Conservation (phyloP, 2,797 vertebrate species). For the Silurus lanzhouensis region DNA sequence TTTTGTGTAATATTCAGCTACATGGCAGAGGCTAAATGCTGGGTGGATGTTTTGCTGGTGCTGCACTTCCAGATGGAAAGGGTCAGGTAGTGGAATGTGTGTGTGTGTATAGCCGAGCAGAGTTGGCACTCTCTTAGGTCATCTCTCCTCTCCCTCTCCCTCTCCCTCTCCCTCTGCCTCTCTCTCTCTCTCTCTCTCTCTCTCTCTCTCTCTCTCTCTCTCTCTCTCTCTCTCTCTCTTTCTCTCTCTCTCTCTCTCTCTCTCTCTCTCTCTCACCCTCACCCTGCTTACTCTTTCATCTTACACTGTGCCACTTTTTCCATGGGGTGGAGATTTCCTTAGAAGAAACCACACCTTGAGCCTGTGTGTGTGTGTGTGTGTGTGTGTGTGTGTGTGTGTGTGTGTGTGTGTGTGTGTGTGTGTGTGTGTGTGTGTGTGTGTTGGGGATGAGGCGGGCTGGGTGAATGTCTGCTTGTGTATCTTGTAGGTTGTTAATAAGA, state of each 20-base stretch:
- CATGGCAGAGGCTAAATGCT: background rate
- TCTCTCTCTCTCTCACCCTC: conserved; percentile 16
- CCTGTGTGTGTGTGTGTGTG: background rate
- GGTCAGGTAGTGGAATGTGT: conserved; percentile 33
- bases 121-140: conserved; percentile 24
- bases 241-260: conserved; percentile 3
- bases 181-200: no score
- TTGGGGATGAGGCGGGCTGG: background rate
- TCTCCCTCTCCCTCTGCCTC: no score
- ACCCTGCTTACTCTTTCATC: conserved; percentile 46
- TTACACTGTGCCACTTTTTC: conserved; percentile 18
- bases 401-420: background rate
- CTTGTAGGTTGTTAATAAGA: background rate
- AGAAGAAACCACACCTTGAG: conserved; percentile 41
- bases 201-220: no score
- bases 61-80: conserved; percentile 32
- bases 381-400: background rate
- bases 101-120: conserved; percentile 42
- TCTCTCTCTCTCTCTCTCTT: conserved; percentile 7
- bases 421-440: background rate
- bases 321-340: conserved; percentile 44
- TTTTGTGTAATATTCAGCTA: background rate
- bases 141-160: background rate
- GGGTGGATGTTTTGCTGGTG: conserved; percentile 15
- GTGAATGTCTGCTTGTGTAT: background rate